Conservation (phyloP, 2,888 invertebrate species). For the Macrosiphum euphorbiae region DNA sequence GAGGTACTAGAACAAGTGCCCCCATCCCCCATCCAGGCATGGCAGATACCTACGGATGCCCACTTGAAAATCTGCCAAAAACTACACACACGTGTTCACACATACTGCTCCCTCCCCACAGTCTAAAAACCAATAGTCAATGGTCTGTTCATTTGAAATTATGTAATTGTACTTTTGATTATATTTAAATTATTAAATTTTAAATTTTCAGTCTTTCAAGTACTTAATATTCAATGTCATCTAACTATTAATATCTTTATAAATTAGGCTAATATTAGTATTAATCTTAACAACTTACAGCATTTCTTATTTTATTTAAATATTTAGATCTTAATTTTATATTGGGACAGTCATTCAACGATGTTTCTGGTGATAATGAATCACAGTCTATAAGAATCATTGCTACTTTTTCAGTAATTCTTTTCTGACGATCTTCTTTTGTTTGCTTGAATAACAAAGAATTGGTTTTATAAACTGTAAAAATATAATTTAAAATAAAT, state of each 20-base stretch:
- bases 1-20: no score
- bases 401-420: slow-evolving; percentile 71
- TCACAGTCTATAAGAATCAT: slow-evolving; percentile 70
- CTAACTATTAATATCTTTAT: not conserved
- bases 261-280: not conserved
- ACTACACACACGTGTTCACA: no score
- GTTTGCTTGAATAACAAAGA: slow-evolving; percentile 70
- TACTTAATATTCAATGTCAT: not conserved
- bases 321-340: slow-evolving; percentile 61
- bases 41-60: no score
- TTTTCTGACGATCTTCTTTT: slow-evolving; percentile 70
- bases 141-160: not conserved
- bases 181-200: not conserved
- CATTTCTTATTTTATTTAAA: slow-evolving; percentile 60
- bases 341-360: not conserved
- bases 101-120: no score
- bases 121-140: no score
- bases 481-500: slow-evolving; percentile 23
- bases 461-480: slow-evolving; percentile 67
- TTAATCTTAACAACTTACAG: slow-evolving; percentile 48
- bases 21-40: no score
- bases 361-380: not conserved
- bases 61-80: no score
- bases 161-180: no score
- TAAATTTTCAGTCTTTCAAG: not conserved